These are phyloP conservation scores for Microchirus variegatus DNA, from an alignment of 2,797 vertebrate genomes.

Conservation along the genomic window DNA sequence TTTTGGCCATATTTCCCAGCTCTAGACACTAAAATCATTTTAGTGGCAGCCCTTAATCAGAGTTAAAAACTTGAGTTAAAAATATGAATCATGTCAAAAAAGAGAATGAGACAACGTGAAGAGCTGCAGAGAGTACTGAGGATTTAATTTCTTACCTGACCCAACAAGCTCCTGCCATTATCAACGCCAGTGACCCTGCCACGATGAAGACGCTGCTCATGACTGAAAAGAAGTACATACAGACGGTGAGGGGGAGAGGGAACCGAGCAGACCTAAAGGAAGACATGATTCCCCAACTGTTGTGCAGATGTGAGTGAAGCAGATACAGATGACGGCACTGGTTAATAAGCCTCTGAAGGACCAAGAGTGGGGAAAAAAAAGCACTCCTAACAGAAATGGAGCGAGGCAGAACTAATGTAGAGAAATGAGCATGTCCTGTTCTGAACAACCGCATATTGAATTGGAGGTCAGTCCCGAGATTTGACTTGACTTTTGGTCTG, in stretches of 20 bases:
- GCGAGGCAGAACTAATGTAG: conserved; percentile 24
- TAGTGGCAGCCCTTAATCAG: no score
- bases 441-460: neutral
- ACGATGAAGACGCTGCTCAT: conserved; percentile 84
- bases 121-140: neutral
- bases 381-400: conserved; percentile 19
- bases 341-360: no score
- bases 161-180: conserved; percentile 86
- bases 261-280: neutral
- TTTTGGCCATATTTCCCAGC: no score
- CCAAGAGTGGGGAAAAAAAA: neutral
- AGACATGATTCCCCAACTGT: conserved; percentile 36
- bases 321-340: neutral
- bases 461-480: conserved; percentile 27
- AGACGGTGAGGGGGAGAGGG: conserved; percentile 23
- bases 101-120: neutral
- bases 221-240: conserved; percentile 74
- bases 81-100: no score
- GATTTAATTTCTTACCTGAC: conserved; percentile 82
- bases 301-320: neutral
- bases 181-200: conserved; percentile 80
- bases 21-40: no score
- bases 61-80: no score
- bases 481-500: neutral
- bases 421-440: conserved; percentile 7